These are phyloP conservation scores for Ginglymostoma cirratum DNA, from an alignment of 2,113 vertebrate species.

Conservation along the genomic window DNA sequence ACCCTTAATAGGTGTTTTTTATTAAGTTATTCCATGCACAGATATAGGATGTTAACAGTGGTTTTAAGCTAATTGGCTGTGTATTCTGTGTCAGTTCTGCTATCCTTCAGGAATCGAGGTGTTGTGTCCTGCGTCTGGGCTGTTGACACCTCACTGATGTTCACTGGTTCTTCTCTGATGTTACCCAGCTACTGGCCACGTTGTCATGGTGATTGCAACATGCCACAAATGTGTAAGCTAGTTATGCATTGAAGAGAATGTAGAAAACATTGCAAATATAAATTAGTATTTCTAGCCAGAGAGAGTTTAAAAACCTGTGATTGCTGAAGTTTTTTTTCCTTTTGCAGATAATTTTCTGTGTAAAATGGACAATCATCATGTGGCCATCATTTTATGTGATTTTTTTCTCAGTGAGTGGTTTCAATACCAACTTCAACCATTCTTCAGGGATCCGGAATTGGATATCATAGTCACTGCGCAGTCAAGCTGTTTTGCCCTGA, in stretches of 20 bases:
- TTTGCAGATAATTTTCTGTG: background rate
- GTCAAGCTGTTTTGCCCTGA: too few relatives aligned
- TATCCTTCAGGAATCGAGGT: background rate
- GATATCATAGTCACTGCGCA: too few relatives aligned
- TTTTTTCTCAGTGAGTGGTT: background rate
- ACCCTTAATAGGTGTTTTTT: background rate
- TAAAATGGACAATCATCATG: background rate
- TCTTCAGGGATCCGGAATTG: too few relatives aligned
- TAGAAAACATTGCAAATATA: background rate
- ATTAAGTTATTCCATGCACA: background rate
- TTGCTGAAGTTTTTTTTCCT: background rate
- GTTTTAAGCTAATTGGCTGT: background rate
- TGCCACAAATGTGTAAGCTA: background rate
- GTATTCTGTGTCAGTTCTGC: background rate
- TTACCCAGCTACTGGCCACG: conserved; percentile 5
- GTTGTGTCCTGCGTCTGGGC: background rate
- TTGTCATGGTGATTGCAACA: conserved; percentile 33
- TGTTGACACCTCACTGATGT: background rate
- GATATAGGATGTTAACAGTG: background rate
- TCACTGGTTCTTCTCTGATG: background rate
- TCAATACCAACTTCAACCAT: background rate
- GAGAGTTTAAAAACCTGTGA: conserved; percentile 7
- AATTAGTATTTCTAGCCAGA: background rate
- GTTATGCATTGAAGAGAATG: conserved; percentile 8
- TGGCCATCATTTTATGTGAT: background rate